Evolutionary conservation across 2,888 invertebrate species (phyloP), one percentile per base, ranked within the genome.

Genomic region (Phoronis australis): DNA sequence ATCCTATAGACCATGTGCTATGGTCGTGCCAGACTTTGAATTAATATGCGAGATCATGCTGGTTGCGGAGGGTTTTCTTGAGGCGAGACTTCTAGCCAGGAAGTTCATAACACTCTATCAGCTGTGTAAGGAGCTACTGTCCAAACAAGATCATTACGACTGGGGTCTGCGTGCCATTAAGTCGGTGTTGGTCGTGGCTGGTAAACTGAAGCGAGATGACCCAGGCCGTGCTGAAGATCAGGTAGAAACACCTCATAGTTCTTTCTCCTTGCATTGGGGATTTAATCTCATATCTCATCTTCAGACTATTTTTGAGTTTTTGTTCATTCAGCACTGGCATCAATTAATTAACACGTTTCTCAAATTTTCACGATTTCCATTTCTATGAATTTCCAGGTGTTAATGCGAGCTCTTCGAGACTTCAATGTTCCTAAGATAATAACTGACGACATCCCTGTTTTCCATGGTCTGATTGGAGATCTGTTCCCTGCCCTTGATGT

Each of bases 11-110:
- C 94, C 94, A 0, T 94, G 94, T 74, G 93, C 94, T n/a, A 94
- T 94, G 94, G 92, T 93, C 0, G 94, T 94, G 0, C 94, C 94
- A 0, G 93, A 94, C 76, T 92, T 92, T 71, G 93, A 92, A 75
- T 75, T 94, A 42, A 94, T 94, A 68, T 92, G 91, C 74, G 94
- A 94, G 81, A 94, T 94, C 58, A 93, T 94, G 93, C 83, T 94
- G 73, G 93, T 94, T 0, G 93, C 93, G 26, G 94, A 94, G 81
- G 94, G 94, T 2, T 94, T 94, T 68, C 89, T 93, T 73, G 93
- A 94, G 62, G 93, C 94, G 0, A 85, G 87, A 66, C 84, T 92
- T 43, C 78, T 94, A 31, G 93, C 93, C 0, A 82, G 93, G 52
- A 94, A 94, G 76, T 94, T 94, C 69, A 93, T 94, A 53, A 94